Base-by-base conservation (phyloP, 2,113 vertebrate species). In the Montifringilla adamsi region DNA sequence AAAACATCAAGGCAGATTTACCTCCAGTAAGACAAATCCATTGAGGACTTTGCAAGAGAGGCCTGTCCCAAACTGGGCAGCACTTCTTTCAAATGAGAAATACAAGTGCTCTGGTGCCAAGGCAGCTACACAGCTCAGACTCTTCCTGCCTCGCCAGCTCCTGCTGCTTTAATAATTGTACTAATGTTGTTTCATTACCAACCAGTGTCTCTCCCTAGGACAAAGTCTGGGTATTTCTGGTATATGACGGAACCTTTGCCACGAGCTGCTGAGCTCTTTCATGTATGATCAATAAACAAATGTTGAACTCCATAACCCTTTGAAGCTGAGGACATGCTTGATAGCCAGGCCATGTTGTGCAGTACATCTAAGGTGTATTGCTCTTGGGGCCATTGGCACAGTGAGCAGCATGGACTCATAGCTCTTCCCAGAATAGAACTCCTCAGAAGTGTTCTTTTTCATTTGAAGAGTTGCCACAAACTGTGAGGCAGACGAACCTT, bases 391-490 rank as follows among this genome's bases (percentile, higher is more conserved):
- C 3, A 2, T 0, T 59, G 78, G 67, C 3, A 4, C 30, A 56
- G 59, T 21, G 46, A 85, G 33, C 77, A 58, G 55, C 16, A 1
- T 6, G 27, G 59, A 90, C 78, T 75, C 26, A 5, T 12, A 67
- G 63, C 17, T n/a, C 64, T 85, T 86, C 63, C 55, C 75, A 87
- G 89, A 91, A 93, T 2, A 77, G 72, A 16, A 47, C 52, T 66
- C 68, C 44, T 80, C 90, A 80, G 63, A 84, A 94, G 75, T 39
- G 47, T 27, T 95, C 63, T n/a, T 90, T 95, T 92, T 83, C 16
- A 1, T 84, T 37, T 93, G 75, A 94, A 85, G 58, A 47, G 30
- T 70, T 93, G 79, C 89, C 0, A 1, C 86, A 87, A 87, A 77
- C 72, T 70, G 72, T 52, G 87, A 95, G 55, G 90, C 82, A 95